Conservation (phyloP, 2,797 vertebrate genomes). For the Pogonophryne albipinna region DNA sequence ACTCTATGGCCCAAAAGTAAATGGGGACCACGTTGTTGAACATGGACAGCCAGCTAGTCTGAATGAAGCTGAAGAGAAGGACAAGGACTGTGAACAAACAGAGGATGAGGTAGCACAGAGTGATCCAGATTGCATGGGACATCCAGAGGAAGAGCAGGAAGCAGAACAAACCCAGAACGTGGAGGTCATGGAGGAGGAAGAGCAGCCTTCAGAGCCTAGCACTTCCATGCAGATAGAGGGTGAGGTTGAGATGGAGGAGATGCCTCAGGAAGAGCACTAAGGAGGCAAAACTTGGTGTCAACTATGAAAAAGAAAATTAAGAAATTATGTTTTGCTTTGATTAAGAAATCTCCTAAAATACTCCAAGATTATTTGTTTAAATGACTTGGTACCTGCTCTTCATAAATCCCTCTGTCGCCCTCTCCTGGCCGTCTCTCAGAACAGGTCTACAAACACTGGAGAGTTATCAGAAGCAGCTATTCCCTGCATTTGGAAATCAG, state of each 20-base stretch:
- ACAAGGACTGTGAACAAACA: slow-evolving; percentile 55
- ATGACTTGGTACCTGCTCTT: slow-evolving; percentile 33
- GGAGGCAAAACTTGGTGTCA: slow-evolving; percentile 32
- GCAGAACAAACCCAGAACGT: slow-evolving; percentile 31
- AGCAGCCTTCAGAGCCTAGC: slow-evolving; percentile 19
- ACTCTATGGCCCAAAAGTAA: slow-evolving; percentile 58
- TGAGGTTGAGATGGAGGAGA: slow-evolving; percentile 29
- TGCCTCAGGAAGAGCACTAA: slow-evolving; percentile 25
- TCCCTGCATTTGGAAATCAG: slow-evolving; percentile 33
- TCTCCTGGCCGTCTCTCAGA: slow-evolving; percentile 52
- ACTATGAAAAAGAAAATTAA: slow-evolving; percentile 37
- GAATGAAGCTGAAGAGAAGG: slow-evolving; percentile 47
- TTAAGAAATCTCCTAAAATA: slow-evolving; percentile 31
- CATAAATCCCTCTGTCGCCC: slow-evolving; percentile 44
- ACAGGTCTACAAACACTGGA: slow-evolving; percentile 63
- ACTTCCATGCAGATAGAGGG: slow-evolving; percentile 19
- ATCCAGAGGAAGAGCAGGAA: slow-evolving; percentile 38
- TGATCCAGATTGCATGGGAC: slow-evolving; percentile 16
- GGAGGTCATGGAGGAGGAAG: slow-evolving; percentile 50
- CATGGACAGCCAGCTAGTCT: slow-evolving; percentile 3
- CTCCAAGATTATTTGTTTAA: slow-evolving; percentile 7
- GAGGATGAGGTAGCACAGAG: slow-evolving; percentile 43
- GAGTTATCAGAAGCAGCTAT: slow-evolving; percentile 47
- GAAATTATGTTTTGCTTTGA: slow-evolving; percentile 64
- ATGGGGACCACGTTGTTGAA: slow-evolving; percentile 63